Conservation (phyloP, 2,888 invertebrate species). For the Limnephilus rhombicus region DNA sequence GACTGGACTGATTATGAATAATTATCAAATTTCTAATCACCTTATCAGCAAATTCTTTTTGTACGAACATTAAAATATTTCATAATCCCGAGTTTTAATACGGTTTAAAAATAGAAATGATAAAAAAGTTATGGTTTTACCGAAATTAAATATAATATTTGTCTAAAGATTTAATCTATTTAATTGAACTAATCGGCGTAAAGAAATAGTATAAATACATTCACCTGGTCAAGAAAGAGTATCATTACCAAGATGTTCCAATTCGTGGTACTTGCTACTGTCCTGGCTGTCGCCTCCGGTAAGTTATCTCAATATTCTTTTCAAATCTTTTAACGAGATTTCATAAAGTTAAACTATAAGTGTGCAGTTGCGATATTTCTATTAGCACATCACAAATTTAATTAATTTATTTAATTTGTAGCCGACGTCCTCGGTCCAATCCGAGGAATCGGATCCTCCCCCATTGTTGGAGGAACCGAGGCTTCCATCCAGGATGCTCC, state of each 20-base stretch:
- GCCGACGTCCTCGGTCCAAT: neutral
- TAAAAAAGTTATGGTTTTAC: neutral
- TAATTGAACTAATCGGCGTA: neutral
- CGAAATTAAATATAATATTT: neutral
- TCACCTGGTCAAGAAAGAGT: neutral
- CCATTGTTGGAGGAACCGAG: constrained; percentile 75
- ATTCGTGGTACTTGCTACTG: constrained; percentile 4
- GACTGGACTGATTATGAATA: too few relatives aligned
- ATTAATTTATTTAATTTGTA: too few relatives aligned
- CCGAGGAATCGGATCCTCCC: constrained; percentile 48
- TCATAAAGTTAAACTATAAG: too few relatives aligned
- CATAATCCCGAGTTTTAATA: too few relatives aligned
- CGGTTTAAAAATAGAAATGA: neutral
- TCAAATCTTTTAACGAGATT: too few relatives aligned
- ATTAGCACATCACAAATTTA: too few relatives aligned
- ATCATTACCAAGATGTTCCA: constrained; percentile 37
- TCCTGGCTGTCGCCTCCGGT: constrained; percentile 38
- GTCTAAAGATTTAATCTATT: neutral
- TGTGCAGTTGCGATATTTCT: too few relatives aligned
- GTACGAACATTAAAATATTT: neutral
- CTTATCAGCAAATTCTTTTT: neutral
- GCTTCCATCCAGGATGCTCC: constrained; percentile 73
- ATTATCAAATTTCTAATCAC: neutral
- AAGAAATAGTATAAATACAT: constrained; percentile 3
- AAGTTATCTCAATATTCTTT: neutral